Conservation (phyloP, 2,113 vertebrate genomes). For the Cichladusa arquata region DNA sequence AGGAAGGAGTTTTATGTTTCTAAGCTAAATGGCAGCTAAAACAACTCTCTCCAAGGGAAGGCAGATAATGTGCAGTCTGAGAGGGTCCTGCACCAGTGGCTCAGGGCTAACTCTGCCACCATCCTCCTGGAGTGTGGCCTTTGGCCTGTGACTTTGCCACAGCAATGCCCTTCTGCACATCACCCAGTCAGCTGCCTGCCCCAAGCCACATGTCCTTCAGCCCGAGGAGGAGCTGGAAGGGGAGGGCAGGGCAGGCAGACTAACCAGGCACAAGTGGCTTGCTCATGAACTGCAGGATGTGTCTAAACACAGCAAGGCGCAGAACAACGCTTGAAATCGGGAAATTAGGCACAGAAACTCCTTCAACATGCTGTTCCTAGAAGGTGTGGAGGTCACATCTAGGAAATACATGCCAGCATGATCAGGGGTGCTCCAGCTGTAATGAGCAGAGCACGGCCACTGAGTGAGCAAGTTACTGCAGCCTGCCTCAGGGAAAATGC, state of each 20-base stretch:
- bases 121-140: background rate
- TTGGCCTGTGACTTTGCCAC: background rate
- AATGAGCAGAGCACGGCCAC: fast-evolving
- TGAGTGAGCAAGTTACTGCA: background rate
- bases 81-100: background rate
- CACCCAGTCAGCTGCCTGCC: background rate
- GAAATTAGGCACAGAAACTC: background rate
- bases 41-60: background rate
- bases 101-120: background rate
- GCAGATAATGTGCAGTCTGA: background rate
- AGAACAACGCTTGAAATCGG: background rate
- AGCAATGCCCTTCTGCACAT: background rate
- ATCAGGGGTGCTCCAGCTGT: background rate
- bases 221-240: background rate
- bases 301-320: background rate
- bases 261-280: fast-evolving
- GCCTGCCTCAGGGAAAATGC: background rate
- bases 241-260: background rate
- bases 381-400: background rate
- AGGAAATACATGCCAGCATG: background rate
- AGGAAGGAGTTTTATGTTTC: background rate
- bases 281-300: background rate
- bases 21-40: background rate
- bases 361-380: background rate
- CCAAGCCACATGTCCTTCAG: background rate